These are phyloP conservation scores for Agrochola lychnidis DNA, from an alignment of 2,888 invertebrate genomes.

Conservation along the genomic window DNA sequence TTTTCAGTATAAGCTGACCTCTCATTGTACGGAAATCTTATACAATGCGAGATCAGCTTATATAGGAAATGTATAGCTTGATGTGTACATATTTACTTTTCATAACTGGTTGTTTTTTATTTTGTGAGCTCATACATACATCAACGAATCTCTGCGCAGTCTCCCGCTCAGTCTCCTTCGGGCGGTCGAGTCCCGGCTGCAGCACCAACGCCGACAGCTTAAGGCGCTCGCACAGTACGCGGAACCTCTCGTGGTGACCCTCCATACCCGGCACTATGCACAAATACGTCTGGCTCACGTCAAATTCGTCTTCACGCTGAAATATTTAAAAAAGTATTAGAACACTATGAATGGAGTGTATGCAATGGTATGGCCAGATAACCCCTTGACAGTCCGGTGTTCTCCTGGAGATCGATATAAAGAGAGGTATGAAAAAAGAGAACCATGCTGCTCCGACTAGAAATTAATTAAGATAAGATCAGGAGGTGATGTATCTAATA, in stretches of 20 bases:
- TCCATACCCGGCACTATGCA: slow-evolving; percentile 77
- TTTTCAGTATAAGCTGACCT: too few relatives aligned
- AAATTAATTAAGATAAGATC: neutral
- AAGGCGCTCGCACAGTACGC: slow-evolving; percentile 65
- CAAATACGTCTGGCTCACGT: slow-evolving; percentile 68
- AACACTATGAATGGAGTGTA: neutral
- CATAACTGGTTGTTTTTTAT: neutral
- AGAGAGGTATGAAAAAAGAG: neutral
- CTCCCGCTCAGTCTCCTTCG: too few relatives aligned
- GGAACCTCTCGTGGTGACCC: slow-evolving; percentile 72
- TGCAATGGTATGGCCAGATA: too few relatives aligned
- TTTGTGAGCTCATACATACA: slow-evolving; percentile 60
- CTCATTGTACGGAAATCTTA: too few relatives aligned
- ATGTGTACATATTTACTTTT: too few relatives aligned
- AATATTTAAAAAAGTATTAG: slow-evolving; percentile 30
- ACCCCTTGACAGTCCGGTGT: too few relatives aligned
- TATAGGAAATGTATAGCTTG: too few relatives aligned
- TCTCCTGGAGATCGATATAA: too few relatives aligned
- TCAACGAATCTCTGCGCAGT: slow-evolving; percentile 59
- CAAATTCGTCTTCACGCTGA: slow-evolving; percentile 76
- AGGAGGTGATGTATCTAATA: neutral
- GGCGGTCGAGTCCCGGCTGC: slow-evolving; percentile 5
- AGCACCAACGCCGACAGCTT: slow-evolving; percentile 71
- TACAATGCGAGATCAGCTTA: too few relatives aligned
- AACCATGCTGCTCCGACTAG: neutral